These are phyloP conservation scores for Mystacides longicornis DNA, from an alignment of 2,888 invertebrate species.

Conservation along the genomic window DNA sequence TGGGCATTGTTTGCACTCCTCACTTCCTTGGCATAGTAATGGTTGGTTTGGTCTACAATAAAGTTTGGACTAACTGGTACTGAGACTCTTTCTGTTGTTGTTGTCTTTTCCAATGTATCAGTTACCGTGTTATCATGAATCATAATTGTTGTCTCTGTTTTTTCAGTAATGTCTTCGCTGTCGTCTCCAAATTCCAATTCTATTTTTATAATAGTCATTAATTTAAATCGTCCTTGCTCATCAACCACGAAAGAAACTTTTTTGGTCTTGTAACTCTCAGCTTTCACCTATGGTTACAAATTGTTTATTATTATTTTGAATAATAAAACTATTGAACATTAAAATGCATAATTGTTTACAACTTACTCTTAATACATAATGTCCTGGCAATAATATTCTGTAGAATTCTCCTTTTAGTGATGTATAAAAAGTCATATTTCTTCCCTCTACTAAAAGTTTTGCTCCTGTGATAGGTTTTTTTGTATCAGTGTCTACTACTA, in stretches of 20 bases:
- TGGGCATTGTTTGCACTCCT: too few species aligned
- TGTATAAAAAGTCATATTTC: constrained; percentile 50
- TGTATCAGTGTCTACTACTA: constrained; percentile 42
- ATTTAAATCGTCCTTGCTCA: constrained; percentile 5
- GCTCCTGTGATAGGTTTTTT: constrained; percentile 44
- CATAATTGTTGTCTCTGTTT: neutral
- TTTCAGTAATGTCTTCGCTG: neutral
- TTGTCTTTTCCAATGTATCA: neutral
- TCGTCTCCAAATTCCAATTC: neutral
- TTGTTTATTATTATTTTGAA: neutral
- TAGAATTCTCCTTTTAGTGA: constrained; percentile 56
- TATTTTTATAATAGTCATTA: constrained; percentile 5
- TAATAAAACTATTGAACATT: neutral
- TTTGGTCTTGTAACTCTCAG: constrained; percentile 14
- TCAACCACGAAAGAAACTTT: constrained; percentile 8
- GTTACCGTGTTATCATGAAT: neutral
- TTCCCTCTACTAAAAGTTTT: constrained; percentile 43
- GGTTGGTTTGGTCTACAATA: too few species aligned
- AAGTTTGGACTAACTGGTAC: neutral
- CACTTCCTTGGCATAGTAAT: too few species aligned
- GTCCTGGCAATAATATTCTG: constrained; percentile 55
- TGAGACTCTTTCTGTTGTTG: neutral
- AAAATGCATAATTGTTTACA: neutral
- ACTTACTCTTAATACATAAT: constrained; percentile 47
- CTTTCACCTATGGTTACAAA: constrained; percentile 14